Conservation (phyloP, 2,888 invertebrate genomes). For the Venusia cambrica region DNA sequence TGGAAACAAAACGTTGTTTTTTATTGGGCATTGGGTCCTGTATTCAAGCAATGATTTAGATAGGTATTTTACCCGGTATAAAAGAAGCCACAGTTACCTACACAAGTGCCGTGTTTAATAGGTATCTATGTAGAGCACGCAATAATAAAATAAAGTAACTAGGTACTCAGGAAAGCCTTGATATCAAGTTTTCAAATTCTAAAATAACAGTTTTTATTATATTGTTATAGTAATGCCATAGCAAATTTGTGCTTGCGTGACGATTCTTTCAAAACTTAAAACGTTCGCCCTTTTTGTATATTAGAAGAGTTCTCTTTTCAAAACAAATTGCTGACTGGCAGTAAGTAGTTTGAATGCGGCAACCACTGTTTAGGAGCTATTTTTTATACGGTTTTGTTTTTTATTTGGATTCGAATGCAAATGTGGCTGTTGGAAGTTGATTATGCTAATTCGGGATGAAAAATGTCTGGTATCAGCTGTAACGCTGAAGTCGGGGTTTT, state of each 20-base stretch:
- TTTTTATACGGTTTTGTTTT: constrained; percentile 1
- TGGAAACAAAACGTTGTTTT: constrained; percentile 25
- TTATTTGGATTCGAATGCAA: constrained; percentile 60
- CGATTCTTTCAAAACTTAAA: constrained; percentile 75
- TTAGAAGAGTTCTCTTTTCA: constrained; percentile 78
- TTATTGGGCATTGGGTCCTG: constrained; percentile 1
- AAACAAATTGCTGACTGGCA: constrained; percentile 80
- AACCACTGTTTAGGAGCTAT: constrained; percentile 44
- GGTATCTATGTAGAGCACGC: too few relatives aligned
- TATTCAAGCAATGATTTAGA: constrained; percentile 8
- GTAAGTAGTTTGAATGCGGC: constrained; percentile 69
- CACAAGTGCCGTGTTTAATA: too few relatives aligned
- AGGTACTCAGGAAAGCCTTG: too few relatives aligned
- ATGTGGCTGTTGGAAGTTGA: constrained; percentile 69
- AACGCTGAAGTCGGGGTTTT: too few relatives aligned
- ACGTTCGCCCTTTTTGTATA: constrained; percentile 74
- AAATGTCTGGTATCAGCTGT: constrained; percentile 31
- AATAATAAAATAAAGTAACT: too few relatives aligned
- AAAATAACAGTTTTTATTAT: too few relatives aligned
- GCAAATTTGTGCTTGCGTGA: constrained; percentile 77
- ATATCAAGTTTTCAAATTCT: too few relatives aligned
- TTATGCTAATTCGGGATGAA: constrained; percentile 62
- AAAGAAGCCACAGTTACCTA: not conserved
- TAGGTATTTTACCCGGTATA: too few relatives aligned
- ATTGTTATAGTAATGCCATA: too few relatives aligned